Evolutionary conservation across 1,140 invertebrate species (phyloP).

Genomic region (Whitmania pigra): DNA sequence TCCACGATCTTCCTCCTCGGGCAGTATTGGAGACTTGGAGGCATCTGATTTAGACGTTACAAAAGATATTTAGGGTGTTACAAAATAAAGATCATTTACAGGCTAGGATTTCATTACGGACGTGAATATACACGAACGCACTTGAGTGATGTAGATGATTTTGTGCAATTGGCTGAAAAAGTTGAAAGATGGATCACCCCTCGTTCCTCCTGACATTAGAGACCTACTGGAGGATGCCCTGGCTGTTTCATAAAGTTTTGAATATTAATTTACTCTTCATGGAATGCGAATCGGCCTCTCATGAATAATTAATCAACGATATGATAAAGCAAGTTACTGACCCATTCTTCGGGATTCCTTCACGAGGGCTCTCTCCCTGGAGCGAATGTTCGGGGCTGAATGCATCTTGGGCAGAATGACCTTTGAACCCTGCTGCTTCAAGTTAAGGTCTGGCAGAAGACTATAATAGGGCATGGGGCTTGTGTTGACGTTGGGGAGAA

Average conservation of each 20-base stretch:
- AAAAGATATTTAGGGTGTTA: too few species aligned
- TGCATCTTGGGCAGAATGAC: too few species aligned
- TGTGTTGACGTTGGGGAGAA: too few species aligned
- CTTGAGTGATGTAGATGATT: slow-evolving; percentile 41
- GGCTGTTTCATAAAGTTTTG: not conserved
- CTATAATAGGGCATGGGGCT: too few species aligned
- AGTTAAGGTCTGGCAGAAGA: too few species aligned
- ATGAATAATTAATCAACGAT: too few species aligned
- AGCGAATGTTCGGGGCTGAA: too few species aligned
- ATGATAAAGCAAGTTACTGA: too few species aligned
- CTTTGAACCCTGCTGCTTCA: too few species aligned
- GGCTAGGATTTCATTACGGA: not conserved
- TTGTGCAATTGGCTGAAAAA: slow-evolving; percentile 41
- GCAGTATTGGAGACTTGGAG: slow-evolving; percentile 37
- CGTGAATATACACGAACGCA: slow-evolving; percentile 5
- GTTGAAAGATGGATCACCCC: slow-evolving; percentile 39
- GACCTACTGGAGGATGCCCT: not conserved
- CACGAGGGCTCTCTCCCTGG: too few species aligned
- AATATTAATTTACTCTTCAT: not conserved
- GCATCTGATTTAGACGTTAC: too few species aligned
- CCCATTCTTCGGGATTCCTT: too few species aligned
- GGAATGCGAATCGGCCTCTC: not conserved
- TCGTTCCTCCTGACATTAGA: slow-evolving; percentile 27
- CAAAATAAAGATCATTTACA: not conserved
- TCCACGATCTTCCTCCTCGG: slow-evolving; percentile 35